Conservation (phyloP, 2,113 vertebrate genomes). For the Athene noctua region DNA sequence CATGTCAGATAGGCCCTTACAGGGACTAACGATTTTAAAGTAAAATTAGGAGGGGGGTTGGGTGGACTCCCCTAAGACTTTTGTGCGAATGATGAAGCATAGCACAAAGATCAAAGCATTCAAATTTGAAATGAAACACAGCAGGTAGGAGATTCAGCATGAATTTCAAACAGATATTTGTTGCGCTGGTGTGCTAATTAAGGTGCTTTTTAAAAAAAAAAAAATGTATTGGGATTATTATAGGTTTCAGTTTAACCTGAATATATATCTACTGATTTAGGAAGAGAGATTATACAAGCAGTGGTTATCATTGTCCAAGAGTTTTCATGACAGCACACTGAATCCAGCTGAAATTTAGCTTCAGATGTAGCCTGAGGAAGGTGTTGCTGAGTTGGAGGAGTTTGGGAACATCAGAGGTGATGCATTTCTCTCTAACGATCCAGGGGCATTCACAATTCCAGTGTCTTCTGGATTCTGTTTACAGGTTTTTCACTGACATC, state of each 20-base stretch:
- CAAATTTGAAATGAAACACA: constrained; percentile 19
- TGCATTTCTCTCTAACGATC: not conserved
- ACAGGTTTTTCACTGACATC: not conserved
- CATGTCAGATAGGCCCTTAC: not conserved
- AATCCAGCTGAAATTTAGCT: not conserved
- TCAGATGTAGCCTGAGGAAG: not conserved
- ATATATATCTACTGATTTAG: not conserved
- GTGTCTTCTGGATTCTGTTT: not conserved
- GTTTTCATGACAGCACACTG: not conserved
- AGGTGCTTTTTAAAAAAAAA: not conserved
- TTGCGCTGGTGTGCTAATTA: not conserved
- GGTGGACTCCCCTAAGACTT: not conserved
- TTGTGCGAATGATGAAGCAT: not conserved
- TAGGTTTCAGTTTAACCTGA: not conserved
- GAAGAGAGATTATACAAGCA: not conserved
- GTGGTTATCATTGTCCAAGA: not conserved
- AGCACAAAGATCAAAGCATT: constrained; percentile 21
- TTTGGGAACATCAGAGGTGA: not conserved
- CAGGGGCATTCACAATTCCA: not conserved
- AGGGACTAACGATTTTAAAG: not conserved
- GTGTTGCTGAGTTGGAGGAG: not conserved
- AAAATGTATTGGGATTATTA: not conserved
- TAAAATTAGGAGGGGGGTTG: not conserved
- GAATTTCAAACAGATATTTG: constrained; percentile 37
- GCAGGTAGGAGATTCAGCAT: not conserved